A percentile compares a stretch with the other conserved stretches of the same genome.
These are phyloP conservation scores for Cisticola juncidis DNA, from an alignment of 2,113 vertebrate species.

Conservation along the genomic window DNA sequence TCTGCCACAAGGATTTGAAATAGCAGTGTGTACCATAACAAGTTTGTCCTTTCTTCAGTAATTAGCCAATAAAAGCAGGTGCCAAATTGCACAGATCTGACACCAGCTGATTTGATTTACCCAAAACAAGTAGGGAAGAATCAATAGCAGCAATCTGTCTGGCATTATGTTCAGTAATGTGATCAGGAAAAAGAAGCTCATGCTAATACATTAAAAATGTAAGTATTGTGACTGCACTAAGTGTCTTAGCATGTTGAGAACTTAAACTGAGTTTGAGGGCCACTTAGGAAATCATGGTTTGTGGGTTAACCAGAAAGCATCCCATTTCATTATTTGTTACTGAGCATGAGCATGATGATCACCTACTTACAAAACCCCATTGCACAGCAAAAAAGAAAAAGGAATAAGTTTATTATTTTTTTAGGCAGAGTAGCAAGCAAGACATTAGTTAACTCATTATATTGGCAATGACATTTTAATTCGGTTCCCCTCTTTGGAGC, in stretches of 20 bases:
- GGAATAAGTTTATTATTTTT: background rate
- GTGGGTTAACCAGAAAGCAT: background rate
- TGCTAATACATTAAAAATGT: background rate
- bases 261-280: slow-evolving; percentile 7
- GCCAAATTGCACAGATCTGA: slow-evolving; percentile 59
- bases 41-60: slow-evolving; percentile 46
- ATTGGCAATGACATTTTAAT: background rate
- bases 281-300: background rate
- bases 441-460: background rate
- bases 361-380: background rate
- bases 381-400: background rate
- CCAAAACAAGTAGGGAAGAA: slow-evolving; percentile 50
- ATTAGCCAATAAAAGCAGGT: slow-evolving; percentile 40
- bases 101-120: slow-evolving; percentile 54
- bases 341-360: background rate
- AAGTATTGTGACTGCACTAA: background rate
- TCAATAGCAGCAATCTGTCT: slow-evolving; percentile 54
- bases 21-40: background rate
- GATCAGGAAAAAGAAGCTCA: slow-evolving; percentile 3
- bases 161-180: slow-evolving; percentile 30
- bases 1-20: background rate
- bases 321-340: background rate
- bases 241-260: background rate
- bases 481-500: background rate
- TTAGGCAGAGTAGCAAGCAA: background rate